These are phyloP conservation scores for Oscheius sp. DNA, from an alignment of 2,888 invertebrate genomes.

Conservation along the genomic window DNA sequence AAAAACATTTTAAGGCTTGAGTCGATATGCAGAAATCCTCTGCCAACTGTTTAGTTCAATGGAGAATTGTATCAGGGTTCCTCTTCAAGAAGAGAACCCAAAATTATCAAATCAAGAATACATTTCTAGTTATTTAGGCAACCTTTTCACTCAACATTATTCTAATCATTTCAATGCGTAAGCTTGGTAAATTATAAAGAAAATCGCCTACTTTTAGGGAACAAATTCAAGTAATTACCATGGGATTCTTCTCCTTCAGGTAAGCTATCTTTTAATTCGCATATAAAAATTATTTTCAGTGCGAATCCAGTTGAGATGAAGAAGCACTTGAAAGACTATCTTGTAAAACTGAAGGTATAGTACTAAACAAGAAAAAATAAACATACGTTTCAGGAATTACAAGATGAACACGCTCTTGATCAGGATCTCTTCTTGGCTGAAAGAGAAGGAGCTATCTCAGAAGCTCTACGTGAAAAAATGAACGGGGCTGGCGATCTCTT, in stretches of 20 bases:
- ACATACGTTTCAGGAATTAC: background rate
- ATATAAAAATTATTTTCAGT: no score
- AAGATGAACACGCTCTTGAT: background rate
- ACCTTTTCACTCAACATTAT: constrained; percentile 85
- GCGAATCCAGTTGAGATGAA: constrained; percentile 96
- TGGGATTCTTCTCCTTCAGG: constrained; percentile 96
- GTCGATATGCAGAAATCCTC: constrained; percentile 94
- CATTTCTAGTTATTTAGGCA: constrained; percentile 88
- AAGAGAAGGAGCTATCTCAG: background rate
- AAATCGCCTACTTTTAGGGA: constrained; percentile 71
- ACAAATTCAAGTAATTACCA: constrained; percentile 95
- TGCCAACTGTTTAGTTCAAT: constrained; percentile 95
- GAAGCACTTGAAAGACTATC: constrained; percentile 97
- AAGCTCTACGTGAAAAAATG: background rate
- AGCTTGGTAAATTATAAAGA: constrained; percentile 43
- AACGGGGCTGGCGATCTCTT: background rate
- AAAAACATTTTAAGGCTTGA: constrained; percentile 78
- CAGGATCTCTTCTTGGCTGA: background rate
- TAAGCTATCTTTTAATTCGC: no score
- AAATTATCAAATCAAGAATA: constrained; percentile 72
- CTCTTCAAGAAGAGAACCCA: constrained; percentile 45
- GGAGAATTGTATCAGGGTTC: constrained; percentile 83
- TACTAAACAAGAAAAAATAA: no score
- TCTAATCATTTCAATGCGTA: constrained; percentile 96
- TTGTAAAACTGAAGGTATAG: constrained; percentile 96